Percentiles rank a stretch among this genome's conserved stretches.
phyloP scores from a whole-genome alignment of 2,797 vertebrate genomes.

The Spea hammondii region DNA sequence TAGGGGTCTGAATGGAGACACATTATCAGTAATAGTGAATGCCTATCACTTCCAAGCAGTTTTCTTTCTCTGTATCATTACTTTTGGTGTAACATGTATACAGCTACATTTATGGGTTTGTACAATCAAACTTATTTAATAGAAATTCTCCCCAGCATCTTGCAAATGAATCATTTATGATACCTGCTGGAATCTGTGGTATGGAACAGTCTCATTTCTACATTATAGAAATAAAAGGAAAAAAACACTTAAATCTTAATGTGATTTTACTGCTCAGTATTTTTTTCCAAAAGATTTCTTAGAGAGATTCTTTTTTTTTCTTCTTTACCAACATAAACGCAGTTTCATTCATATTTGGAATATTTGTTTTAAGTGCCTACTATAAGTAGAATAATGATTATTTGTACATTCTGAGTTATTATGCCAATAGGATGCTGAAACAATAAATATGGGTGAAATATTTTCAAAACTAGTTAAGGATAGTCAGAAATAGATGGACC shows the following conservation, averaged over 20 bases:
- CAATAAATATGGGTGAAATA: no score
- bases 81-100: constrained; percentile 54
- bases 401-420: no score
- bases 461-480: no score
- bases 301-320: no score
- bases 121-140: constrained; percentile 56
- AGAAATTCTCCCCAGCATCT: constrained; percentile 54
- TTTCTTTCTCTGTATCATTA: constrained; percentile 47
- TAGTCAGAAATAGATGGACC: no score
- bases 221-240: constrained; percentile 22
- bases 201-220: constrained; percentile 26
- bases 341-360: no score
- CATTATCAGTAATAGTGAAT: constrained; percentile 58
- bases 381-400: no score
- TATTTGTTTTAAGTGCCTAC: no score
- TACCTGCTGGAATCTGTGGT: constrained; percentile 56
- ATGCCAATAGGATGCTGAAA: no score
- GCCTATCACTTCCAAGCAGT: constrained; percentile 57
- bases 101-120: constrained; percentile 58
- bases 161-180: constrained; percentile 46
- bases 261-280: constrained; percentile 9
- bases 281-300: no score
- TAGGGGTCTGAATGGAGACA: constrained; percentile 61
- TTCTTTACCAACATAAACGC: no score
- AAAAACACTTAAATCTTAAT: constrained; percentile 20